Conservation (phyloP, 2,888 invertebrate genomes). For the Calameuta idolon region DNA sequence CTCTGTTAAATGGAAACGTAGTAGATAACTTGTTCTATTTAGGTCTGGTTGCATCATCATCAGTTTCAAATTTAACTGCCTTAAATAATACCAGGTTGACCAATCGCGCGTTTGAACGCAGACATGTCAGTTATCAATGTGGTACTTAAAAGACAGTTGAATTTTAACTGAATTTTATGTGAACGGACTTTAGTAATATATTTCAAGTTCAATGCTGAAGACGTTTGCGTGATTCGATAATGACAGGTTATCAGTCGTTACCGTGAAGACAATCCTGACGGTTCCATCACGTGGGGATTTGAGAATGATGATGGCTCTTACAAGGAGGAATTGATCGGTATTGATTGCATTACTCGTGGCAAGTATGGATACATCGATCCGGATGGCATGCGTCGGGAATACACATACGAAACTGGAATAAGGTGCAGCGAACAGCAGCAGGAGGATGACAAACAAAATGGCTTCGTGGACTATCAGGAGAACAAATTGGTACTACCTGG, state of each 20-base stretch:
- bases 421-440: slow-evolving; percentile 67
- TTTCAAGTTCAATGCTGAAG: neutral
- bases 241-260: slow-evolving; percentile 66
- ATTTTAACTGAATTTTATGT: no score
- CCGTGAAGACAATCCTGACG: slow-evolving; percentile 82
- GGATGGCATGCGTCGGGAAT: slow-evolving; percentile 84
- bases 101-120: neutral
- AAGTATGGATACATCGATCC: slow-evolving; percentile 89
- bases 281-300: slow-evolving; percentile 87
- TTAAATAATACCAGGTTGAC: neutral
- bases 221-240: neutral
- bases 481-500: slow-evolving; percentile 80
- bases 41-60: neutral
- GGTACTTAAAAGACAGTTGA: no score
- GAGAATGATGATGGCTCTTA: slow-evolving; percentile 90
- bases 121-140: no score
- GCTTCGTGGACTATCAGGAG: slow-evolving; percentile 80
- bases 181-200: neutral
- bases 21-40: neutral
- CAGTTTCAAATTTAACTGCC: neutral
- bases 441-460: slow-evolving; percentile 67
- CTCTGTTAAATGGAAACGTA: neutral
- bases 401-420: slow-evolving; percentile 85
- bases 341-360: slow-evolving; percentile 81
- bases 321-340: slow-evolving; percentile 86